Percentiles rank a stretch among this genome's conserved stretches.
These are phyloP conservation scores for Mastomys coucha DNA, from an alignment of 2,113 vertebrate genomes.

Conservation along the genomic window DNA sequence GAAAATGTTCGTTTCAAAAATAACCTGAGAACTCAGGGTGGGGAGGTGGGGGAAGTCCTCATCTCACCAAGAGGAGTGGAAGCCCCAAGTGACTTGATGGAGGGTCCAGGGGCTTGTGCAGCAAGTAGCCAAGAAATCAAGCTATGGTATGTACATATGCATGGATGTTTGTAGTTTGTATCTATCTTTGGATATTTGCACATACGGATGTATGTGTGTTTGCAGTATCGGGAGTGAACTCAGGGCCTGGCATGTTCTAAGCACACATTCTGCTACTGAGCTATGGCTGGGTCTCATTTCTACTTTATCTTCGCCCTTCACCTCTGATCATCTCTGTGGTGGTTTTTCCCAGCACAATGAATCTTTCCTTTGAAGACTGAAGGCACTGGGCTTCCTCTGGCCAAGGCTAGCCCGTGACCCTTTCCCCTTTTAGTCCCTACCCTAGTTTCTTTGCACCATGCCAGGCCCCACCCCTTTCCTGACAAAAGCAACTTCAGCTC, in stretches of 20 bases:
- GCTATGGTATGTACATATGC: not conserved
- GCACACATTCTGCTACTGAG: not conserved
- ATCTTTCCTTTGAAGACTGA: not conserved
- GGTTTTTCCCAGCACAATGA: not conserved
- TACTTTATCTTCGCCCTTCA: not conserved
- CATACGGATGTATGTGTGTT: too few relatives aligned
- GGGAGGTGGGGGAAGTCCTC: not conserved
- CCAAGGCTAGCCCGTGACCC: not conserved
- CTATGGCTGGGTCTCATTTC: not conserved
- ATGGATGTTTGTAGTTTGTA: not conserved
- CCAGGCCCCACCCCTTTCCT: not conserved
- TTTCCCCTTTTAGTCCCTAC: not conserved
- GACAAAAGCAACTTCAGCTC: not conserved
- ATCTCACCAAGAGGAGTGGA: slow-evolving; percentile 16
- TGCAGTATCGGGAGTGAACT: not conserved
- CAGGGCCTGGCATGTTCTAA: not conserved
- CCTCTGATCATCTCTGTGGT: not conserved
- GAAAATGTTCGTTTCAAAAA: slow-evolving; percentile 59
- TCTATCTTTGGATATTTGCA: not conserved
- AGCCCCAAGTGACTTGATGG: not conserved
- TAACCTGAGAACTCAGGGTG: slow-evolving; percentile 7
- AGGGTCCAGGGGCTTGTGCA: not conserved
- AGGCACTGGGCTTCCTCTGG: not conserved
- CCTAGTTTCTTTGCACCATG: not conserved
- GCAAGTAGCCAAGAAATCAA: not conserved